Evolutionary conservation across 2,113 vertebrate species (phyloP), one percentile per base, ranked within the genome.

Genomic region (Cryptotis parvus): DNA sequence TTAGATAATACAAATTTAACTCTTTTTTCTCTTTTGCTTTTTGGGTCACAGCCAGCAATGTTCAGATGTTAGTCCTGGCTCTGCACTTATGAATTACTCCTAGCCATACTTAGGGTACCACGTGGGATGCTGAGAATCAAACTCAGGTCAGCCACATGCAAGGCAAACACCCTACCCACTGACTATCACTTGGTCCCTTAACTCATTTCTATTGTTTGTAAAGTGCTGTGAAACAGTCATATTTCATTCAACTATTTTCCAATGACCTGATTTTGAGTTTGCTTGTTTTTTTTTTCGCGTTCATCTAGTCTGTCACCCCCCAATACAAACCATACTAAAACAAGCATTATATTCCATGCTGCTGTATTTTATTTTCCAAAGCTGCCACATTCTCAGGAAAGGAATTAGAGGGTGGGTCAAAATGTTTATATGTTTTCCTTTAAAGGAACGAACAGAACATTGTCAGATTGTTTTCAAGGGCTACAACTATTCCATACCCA

Each of bases 211-310:
- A 75, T 27, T 83, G 37, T 14, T 61, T 61, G 37, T 2, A 89
- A 89, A 89, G n/a, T 16, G 37, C 45, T 58, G 3, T 55, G 1
- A 29, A 43, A 45, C 1, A 29, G 41, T 7, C 12, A 85, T 14
- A 66, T 58, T 73, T 85, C 55, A 81, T 68, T 73, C 27, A 29
- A 73, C 82, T 65, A 77, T 61, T 61, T 92, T 22, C 10, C 29
- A 80, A 33, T 70, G 68, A 8, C 4, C 27, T 52, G 66, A 9
- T 41, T 24, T 45, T 75, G 7, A 29, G 31, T 35, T 90, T 84
- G 6, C 12, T 86, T 89, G 27, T 61, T 69, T 89, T 66, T 58
- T 91, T 79, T 74, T n/a, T 16, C 41, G n/a, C n/a, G n/a, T 87
- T 63, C 39, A 31, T 41, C 45, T 43, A 29, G 11, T 12, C 52